Evolutionary conservation across 2,113 vertebrate species (phyloP).

Genomic region (Pseudonaja textilis): DNA sequence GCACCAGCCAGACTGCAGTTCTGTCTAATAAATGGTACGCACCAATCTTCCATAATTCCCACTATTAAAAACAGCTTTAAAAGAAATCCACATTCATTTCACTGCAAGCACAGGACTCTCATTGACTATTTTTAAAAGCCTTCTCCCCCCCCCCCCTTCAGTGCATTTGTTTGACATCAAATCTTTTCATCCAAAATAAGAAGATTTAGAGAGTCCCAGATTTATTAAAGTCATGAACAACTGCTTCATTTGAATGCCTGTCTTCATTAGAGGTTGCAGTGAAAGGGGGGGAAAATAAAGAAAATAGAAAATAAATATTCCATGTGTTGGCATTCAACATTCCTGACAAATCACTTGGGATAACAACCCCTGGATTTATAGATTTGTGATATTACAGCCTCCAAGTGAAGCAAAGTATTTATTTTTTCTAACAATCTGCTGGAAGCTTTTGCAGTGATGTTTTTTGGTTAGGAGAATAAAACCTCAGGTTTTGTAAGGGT

Average conservation of each 20-base stretch:
- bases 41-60: conserved; percentile 60
- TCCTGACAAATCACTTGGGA: not conserved
- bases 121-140: conserved; percentile 54
- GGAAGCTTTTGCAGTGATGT: not conserved
- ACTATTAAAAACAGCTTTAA: conserved; percentile 74
- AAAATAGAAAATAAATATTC: not conserved
- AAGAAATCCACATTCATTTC: conserved; percentile 68
- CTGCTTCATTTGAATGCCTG: not conserved
- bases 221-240: conserved; percentile 60
- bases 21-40: conserved; percentile 54
- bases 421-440: not conserved
- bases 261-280: not conserved
- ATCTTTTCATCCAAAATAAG: conserved; percentile 36
- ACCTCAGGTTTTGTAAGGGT: not conserved
- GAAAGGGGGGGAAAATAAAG: not conserved
- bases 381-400: not conserved
- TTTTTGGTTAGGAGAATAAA: not conserved
- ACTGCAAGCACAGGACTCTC: conserved; percentile 55
- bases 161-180: conserved; percentile 42
- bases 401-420: not conserved
- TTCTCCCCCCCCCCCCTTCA: not conserved
- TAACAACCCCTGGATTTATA: conserved; percentile 25
- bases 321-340: conserved; percentile 3
- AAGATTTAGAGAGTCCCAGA: conserved; percentile 41
- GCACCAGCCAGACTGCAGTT: conserved; percentile 57